A percentile compares a stretch with the other conserved stretches of the same genome.
Conservation (phyloP, 30 jellyfish, hydroid and myxozoan genomes). For the Sanderia malayensis region DNA sequence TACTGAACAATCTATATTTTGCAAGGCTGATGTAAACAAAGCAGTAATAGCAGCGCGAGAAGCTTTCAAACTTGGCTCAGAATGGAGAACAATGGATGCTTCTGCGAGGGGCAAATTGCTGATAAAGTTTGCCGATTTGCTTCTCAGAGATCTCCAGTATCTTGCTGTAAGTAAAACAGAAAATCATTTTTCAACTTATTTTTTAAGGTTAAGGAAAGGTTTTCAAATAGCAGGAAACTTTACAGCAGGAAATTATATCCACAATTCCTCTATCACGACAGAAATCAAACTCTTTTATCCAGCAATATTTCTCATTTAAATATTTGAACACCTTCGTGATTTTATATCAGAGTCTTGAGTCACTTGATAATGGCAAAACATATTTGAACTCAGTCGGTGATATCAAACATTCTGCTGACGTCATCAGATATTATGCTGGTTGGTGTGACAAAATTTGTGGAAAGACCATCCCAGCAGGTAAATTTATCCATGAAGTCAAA, state of each 20-base stretch:
- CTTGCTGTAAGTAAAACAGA: constrained; percentile 78
- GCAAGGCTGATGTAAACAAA: constrained; percentile 82
- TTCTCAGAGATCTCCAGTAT: constrained; percentile 74
- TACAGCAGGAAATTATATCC: too few species aligned
- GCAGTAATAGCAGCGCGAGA: constrained; percentile 90
- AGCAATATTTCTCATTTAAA: not conserved
- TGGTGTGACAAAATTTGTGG: constrained; percentile 95
- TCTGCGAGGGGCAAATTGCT: constrained; percentile 77
- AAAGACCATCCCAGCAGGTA: constrained; percentile 95
- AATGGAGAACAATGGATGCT: constrained; percentile 96
- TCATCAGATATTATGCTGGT: constrained; percentile 91
- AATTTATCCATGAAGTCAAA: too few species aligned
- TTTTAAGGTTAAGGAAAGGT: too few species aligned
- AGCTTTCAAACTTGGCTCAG: constrained; percentile 78
- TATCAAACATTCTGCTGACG: constrained; percentile 73
- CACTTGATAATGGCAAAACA: constrained; percentile 94
- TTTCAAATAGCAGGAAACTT: too few species aligned
- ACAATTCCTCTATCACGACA: too few species aligned
- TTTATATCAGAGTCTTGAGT: constrained; percentile 71
- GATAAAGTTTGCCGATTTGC: constrained; percentile 77
- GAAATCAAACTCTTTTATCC: too few species aligned
- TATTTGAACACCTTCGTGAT: not conserved
- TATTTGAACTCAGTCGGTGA: constrained; percentile 66
- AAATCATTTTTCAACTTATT: too few species aligned
- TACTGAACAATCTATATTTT: not conserved